Percentiles rank a stretch among this genome's conserved stretches.
Conservation (phyloP, 2,888 invertebrate species). For the Abscondita cerata region DNA sequence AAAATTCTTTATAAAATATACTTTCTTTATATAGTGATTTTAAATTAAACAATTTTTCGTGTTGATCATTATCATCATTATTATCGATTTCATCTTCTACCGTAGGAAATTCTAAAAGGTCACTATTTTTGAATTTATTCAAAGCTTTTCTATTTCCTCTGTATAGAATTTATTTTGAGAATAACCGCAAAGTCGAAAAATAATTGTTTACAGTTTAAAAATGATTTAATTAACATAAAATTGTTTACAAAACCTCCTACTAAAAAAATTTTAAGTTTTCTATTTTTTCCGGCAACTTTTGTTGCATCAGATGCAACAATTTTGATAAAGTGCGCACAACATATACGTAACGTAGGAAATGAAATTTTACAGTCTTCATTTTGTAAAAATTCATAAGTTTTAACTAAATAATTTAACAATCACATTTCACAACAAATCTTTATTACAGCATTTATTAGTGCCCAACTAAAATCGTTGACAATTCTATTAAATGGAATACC, state of each 20-base stretch:
- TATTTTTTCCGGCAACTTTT: neutral
- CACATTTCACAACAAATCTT: neutral
- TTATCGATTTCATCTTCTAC: too few relatives aligned
- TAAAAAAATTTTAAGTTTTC: constrained; percentile 3
- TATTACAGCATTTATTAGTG: neutral
- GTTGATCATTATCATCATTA: too few relatives aligned
- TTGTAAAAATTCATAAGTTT: neutral
- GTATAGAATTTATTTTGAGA: too few relatives aligned
- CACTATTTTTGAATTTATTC: too few relatives aligned
- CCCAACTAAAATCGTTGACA: constrained; percentile 7
- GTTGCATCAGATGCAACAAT: constrained; percentile 6
- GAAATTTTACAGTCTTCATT: neutral
- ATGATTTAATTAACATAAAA: neutral
- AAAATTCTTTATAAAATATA: neutral
- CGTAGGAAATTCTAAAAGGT: too few relatives aligned
- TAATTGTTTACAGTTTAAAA: neutral
- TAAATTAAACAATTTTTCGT: neutral
- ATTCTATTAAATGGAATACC: neutral
- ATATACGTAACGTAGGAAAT: neutral
- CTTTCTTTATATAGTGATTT: neutral
- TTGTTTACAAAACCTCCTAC: neutral
- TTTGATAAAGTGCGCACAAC: constrained; percentile 10
- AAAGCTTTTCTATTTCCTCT: too few relatives aligned
- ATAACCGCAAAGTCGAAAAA: neutral
- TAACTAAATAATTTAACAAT: neutral